Percentiles rank a stretch among this genome's conserved stretches.
phyloP scores from a whole-genome alignment of 2,888 invertebrate species.

The Cantharis flavilabris region DNA sequence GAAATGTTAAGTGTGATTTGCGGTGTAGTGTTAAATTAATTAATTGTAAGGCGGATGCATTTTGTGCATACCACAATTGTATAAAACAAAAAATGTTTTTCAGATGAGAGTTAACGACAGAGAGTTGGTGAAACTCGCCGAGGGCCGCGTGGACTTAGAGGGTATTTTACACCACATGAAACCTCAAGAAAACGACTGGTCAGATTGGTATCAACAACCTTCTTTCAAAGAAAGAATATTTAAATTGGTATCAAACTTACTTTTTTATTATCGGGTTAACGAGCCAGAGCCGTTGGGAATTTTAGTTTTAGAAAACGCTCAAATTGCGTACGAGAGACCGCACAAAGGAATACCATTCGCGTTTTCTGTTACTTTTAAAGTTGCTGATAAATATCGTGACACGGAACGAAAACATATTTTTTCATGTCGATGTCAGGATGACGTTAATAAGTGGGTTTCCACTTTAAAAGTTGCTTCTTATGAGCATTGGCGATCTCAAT shows the following conservation, averaged over 20 bases:
- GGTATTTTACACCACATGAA: conserved; percentile 75
- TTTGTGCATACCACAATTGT: not conserved
- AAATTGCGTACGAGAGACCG: conserved; percentile 70
- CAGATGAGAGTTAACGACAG: conserved; percentile 75
- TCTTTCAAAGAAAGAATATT: conserved; percentile 78
- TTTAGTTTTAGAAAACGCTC: conserved; percentile 74
- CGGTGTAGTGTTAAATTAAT: not conserved
- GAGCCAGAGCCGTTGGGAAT: conserved; percentile 70
- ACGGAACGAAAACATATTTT: conserved; percentile 65
- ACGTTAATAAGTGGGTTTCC: conserved; percentile 73
- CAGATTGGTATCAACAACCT: conserved; percentile 53
- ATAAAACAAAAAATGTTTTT: not conserved
- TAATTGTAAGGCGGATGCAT: not conserved
- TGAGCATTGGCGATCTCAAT: conserved; percentile 68
- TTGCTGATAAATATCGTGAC: conserved; percentile 63
- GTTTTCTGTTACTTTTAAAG: conserved; percentile 69
- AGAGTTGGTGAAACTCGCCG: conserved; percentile 68
- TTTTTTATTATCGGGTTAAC: conserved; percentile 78
- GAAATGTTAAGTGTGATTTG: not conserved
- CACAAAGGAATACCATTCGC: conserved; percentile 70
- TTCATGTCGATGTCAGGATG: conserved; percentile 70
- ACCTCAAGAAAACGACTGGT: conserved; percentile 61
- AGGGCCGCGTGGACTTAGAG: conserved; percentile 65
- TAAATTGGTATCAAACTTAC: conserved; percentile 72
- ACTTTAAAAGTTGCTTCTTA: conserved; percentile 72